These are phyloP conservation scores for Anguilla marmorata DNA, from an alignment of 2,797 vertebrate species.

Conservation along the genomic window DNA sequence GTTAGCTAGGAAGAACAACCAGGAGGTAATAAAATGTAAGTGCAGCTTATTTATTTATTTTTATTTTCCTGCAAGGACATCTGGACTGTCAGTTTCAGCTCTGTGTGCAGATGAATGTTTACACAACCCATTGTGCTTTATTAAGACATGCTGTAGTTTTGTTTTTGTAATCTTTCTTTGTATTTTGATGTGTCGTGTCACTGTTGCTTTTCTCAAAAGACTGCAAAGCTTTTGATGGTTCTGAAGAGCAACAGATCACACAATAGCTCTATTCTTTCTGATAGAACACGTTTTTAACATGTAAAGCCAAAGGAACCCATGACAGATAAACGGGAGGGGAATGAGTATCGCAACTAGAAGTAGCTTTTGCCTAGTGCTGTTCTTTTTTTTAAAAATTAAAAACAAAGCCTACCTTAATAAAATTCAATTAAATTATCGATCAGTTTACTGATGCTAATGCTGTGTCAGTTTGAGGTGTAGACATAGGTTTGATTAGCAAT, in stretches of 20 bases:
- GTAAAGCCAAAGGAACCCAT: not conserved
- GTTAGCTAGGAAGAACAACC: too few species aligned
- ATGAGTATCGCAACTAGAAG: not conserved
- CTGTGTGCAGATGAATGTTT: not conserved
- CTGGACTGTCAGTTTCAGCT: not conserved
- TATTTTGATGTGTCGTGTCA: not conserved
- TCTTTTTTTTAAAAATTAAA: too few species aligned
- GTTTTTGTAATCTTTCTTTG: not conserved
- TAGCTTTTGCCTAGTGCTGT: too few species aligned
- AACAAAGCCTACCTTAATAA: too few species aligned
- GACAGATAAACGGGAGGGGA: not conserved
- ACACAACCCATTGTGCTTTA: not conserved
- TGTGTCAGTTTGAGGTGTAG: not conserved
- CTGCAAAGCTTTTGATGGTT: not conserved
- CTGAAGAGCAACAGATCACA: not conserved
- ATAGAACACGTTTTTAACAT: not conserved
- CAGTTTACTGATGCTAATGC: not conserved
- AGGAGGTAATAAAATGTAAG: too few species aligned
- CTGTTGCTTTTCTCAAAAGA: not conserved
- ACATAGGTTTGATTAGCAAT: not conserved
- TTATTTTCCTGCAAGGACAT: too few species aligned
- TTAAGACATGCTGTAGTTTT: not conserved
- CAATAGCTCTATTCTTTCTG: not conserved
- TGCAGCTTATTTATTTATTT: too few species aligned
- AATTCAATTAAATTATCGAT: too few species aligned